Evolutionary conservation across 1,140 invertebrate genomes (phyloP), one percentile per base, ranked within the genome.

Genomic region (Matsumurasca onukii): DNA sequence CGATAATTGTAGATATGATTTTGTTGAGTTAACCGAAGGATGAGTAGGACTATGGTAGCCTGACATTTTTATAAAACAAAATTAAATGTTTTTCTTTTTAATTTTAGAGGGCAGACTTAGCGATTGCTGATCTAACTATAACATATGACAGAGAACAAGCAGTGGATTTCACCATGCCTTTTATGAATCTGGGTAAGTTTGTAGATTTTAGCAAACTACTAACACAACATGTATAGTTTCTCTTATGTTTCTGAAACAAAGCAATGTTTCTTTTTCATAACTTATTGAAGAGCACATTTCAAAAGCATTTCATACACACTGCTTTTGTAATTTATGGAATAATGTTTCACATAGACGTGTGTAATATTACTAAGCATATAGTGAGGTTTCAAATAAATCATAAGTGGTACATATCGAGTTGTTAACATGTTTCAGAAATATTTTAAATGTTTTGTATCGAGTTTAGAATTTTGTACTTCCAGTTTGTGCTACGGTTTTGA

Each of bases 131-230:
- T 83, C 83, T 98, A 3, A 97, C 95, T 12, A 97, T 98, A 71
- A 98, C 93, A 0, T 95, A 94, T 76, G 92, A 95, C 75, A 82
- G 93, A 31, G 90, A 92, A 73, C 88, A 93, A 81, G 93, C 91
- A 2, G 93, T 97, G 1, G 94, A 97, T 79, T 98, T 97, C 77
- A 97, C 94, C 9, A 95, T 95, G 86, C 95, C 95, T 0, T 98
- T 96, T 77, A 97, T 97, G 94, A 95, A 96, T 80, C 84, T 97
- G 64, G 94, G 86, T 84, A 76, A 79, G 70, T 63, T n/a, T 49
- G 22, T 5, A 12, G 24, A 55, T 55, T 5, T 55, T 5, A n/a
- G n/a, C n/a, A n/a, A n/a, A n/a, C 12, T 45, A 45, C n/a, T 12
- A 12, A 45, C 39, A 45, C 12, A 12, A 12, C 12, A 12, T 45